A percentile compares a stretch with the other conserved stretches of the same genome.
Conservation (phyloP, 1,140 invertebrate genomes). For the Stegodyphus mimosarum region DNA sequence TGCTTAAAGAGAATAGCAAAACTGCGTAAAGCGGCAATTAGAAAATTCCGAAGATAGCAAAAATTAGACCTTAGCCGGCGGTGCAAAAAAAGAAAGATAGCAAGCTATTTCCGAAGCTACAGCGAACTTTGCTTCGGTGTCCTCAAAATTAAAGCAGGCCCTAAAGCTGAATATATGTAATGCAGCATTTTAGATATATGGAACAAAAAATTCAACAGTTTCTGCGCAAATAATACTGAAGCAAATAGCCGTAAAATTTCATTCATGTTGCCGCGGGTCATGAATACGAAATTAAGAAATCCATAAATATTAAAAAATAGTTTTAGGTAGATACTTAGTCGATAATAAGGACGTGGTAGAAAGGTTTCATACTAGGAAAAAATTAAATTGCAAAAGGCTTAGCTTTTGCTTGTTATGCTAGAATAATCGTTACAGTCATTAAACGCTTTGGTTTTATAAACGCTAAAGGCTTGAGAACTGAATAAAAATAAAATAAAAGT, state of each 20-base stretch:
- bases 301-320: too few relatives aligned
- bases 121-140: not conserved
- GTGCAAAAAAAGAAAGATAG: not conserved
- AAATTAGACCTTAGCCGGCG: not conserved
- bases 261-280: not conserved
- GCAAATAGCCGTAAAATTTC: not conserved
- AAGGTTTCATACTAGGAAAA: too few relatives aligned
- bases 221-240: not conserved
- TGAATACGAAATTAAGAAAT: slow-evolving; percentile 26
- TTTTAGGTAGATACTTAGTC: too few relatives aligned
- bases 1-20: not conserved
- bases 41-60: slow-evolving; percentile 8
- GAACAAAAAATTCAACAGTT: not conserved
- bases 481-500: too few relatives aligned
- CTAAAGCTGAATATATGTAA: not conserved
- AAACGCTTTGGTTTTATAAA: too few relatives aligned
- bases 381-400: too few relatives aligned
- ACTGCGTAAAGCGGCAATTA: slow-evolving; percentile 12
- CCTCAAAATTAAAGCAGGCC: not conserved
- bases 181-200: not conserved
- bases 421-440: too few relatives aligned
- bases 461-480: too few relatives aligned
- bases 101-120: too few relatives aligned
- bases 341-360: too few relatives aligned
- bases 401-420: too few relatives aligned